Percentiles rank a stretch among this genome's conserved stretches.
Evolutionary conservation across 2,113 vertebrate species (phyloP).

Genomic region (Neolamprologus sp.): DNA sequence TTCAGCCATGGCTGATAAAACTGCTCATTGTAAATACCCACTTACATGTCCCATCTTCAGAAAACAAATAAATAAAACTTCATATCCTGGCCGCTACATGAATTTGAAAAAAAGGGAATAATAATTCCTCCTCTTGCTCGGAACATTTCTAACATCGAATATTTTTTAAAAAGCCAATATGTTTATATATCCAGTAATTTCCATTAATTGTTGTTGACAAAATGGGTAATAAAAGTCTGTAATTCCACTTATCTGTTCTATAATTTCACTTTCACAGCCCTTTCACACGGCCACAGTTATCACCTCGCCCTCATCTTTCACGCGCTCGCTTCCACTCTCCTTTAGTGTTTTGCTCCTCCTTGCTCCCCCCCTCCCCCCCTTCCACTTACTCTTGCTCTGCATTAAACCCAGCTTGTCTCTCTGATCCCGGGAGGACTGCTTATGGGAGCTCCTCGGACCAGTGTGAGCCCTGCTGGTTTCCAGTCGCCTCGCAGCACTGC

Average conservation of each 20-base stretch:
- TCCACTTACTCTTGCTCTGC: constrained; percentile 16
- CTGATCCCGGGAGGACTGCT: constrained; percentile 49
- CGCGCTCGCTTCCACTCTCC: neutral
- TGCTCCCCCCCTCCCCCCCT: neutral
- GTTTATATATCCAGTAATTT: neutral
- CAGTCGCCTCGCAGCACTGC: constrained; percentile 7
- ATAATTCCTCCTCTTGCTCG: accelerated
- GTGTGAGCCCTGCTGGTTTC: constrained; percentile 39
- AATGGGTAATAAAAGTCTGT: neutral
- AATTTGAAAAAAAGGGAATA: neutral
- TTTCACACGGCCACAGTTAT: neutral
- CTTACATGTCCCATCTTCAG: neutral
- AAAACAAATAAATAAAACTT: neutral
- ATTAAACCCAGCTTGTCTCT: constrained; percentile 47
- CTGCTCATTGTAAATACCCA: neutral
- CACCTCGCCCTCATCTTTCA: constrained; percentile 22
- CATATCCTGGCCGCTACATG: neutral
- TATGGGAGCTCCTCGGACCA: constrained; percentile 40
- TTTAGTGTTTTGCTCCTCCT: constrained; percentile 38
- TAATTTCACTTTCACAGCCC: constrained; percentile 38
- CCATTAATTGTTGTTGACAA: neutral
- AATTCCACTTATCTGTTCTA: neutral
- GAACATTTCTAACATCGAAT: accelerated
- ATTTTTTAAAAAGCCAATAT: neutral
- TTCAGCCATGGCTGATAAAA: neutral